Evolutionary conservation across 2,888 invertebrate genomes (phyloP).

Genomic region (Chymomyza fuscimana): DNA sequence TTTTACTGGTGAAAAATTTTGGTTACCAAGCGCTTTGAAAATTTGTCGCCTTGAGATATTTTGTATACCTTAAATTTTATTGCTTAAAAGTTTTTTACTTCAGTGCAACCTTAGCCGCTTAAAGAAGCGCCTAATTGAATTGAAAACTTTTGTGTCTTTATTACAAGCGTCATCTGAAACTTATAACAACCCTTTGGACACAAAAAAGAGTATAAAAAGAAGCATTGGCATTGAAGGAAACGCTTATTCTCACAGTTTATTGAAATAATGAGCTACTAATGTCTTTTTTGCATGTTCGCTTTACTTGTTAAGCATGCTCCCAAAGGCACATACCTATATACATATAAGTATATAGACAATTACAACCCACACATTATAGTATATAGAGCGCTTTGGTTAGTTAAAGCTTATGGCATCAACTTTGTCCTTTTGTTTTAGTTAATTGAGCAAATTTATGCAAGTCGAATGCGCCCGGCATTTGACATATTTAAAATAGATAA

Average conservation of each 20-base stretch:
- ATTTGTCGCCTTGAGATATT: too few species aligned
- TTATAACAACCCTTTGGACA: too few species aligned
- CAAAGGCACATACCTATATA: not conserved
- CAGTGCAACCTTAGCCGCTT: too few species aligned
- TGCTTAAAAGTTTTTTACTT: too few species aligned
- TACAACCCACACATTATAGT: not conserved
- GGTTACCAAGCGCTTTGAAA: too few species aligned
- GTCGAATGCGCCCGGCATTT: slow-evolving; percentile 32
- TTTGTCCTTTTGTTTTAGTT: slow-evolving; percentile 48
- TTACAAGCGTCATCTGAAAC: too few species aligned
- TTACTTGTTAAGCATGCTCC: slow-evolving; percentile 7
- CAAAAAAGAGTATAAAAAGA: not conserved
- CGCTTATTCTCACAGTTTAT: slow-evolving; percentile 1
- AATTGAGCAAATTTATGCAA: slow-evolving; percentile 43
- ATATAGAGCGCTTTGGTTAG: slow-evolving; percentile 5
- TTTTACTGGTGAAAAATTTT: too few species aligned
- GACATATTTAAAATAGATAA: slow-evolving; percentile 57
- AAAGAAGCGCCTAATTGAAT: too few species aligned
- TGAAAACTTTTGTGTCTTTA: too few species aligned
- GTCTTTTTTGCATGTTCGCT: slow-evolving; percentile 54
- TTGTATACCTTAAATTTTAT: too few species aligned
- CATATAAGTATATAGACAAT: not conserved
- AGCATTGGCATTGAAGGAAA: not conserved
- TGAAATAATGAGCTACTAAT: slow-evolving; percentile 62
- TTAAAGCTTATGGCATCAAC: slow-evolving; percentile 32